Percentiles rank a stretch among this genome's conserved stretches.
These are phyloP conservation scores for Phoeniculus purpureus DNA, from an alignment of 2,797 vertebrate species.

Conservation along the genomic window DNA sequence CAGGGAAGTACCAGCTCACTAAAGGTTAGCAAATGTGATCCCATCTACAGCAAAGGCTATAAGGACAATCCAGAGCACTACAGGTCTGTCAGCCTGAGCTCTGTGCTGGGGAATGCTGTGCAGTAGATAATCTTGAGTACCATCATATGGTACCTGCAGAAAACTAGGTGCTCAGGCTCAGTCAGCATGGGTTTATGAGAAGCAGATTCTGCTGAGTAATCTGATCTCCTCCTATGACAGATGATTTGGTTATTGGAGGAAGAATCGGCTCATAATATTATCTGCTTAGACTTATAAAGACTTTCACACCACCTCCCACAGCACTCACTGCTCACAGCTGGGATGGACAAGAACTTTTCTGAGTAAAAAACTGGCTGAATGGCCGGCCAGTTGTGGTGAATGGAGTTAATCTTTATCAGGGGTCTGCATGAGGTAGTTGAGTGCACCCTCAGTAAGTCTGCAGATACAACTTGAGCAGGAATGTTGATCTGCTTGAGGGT, in stretches of 20 bases:
- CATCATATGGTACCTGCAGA: fast-evolving
- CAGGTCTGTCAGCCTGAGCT: background rate
- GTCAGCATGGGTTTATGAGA: background rate
- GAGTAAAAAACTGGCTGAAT: background rate
- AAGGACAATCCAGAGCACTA: background rate
- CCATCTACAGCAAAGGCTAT: background rate
- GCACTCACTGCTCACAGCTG: background rate
- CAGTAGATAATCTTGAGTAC: background rate
- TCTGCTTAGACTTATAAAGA: background rate
- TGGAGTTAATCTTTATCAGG: too few species aligned
- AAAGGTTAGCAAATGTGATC: background rate
- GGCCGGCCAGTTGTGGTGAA: background rate
- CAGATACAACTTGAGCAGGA: too few species aligned
- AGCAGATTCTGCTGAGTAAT: background rate
- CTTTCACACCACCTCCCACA: background rate
- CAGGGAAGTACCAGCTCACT: fast-evolving
- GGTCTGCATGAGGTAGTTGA: too few species aligned
- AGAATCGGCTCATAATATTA: too few species aligned
- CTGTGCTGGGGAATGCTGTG: fast-evolving
- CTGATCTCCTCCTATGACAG: background rate
- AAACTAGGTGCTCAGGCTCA: background rate
- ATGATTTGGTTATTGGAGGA: background rate
- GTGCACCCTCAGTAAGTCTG: too few species aligned
- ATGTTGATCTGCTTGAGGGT: too few species aligned
- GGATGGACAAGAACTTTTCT: fast-evolving